These are phyloP conservation scores for Cerastoderma edule DNA, from an alignment of 2,888 invertebrate species.

Conservation along the genomic window DNA sequence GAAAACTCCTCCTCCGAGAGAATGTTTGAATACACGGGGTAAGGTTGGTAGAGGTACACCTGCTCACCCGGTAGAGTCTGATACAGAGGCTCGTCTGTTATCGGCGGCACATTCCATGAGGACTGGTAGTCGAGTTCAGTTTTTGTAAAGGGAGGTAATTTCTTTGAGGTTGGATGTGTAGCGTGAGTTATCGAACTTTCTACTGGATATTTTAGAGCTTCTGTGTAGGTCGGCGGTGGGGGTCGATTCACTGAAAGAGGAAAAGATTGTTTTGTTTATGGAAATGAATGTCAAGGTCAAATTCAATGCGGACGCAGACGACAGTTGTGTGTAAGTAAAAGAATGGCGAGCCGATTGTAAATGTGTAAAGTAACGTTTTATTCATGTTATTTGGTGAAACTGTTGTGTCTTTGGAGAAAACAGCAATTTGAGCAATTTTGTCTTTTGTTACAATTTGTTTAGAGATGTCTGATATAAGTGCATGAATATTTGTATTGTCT, in stretches of 20 bases:
- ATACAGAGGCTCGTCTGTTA: constrained; percentile 28
- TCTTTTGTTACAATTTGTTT: too few species aligned
- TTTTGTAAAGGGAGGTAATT: constrained; percentile 2
- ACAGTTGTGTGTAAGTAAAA: too few species aligned
- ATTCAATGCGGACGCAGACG: too few species aligned
- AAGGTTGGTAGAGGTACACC: constrained; percentile 27
- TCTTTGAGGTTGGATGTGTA: not conserved
- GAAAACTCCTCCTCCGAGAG: constrained; percentile 8
- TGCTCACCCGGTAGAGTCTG: constrained; percentile 42
- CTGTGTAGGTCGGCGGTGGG: constrained; percentile 52
- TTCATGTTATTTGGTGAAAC: too few species aligned
- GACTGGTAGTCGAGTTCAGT: not conserved
- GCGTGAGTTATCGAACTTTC: constrained; percentile 14
- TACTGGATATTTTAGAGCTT: constrained; percentile 44
- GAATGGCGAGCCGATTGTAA: too few species aligned
- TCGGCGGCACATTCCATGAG: not conserved
- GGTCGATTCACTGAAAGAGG: constrained; percentile 48
- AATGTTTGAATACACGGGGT: constrained; percentile 32
- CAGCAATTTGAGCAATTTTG: too few species aligned
- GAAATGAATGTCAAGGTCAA: too few species aligned
- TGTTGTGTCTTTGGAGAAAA: too few species aligned
- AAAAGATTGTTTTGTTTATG: not conserved
- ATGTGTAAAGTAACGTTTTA: too few species aligned
- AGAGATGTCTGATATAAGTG: too few species aligned
- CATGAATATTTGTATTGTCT: too few species aligned